Base-by-base conservation (phyloP, 2,888 invertebrate genomes). In the Platycheirus rosarum region DNA sequence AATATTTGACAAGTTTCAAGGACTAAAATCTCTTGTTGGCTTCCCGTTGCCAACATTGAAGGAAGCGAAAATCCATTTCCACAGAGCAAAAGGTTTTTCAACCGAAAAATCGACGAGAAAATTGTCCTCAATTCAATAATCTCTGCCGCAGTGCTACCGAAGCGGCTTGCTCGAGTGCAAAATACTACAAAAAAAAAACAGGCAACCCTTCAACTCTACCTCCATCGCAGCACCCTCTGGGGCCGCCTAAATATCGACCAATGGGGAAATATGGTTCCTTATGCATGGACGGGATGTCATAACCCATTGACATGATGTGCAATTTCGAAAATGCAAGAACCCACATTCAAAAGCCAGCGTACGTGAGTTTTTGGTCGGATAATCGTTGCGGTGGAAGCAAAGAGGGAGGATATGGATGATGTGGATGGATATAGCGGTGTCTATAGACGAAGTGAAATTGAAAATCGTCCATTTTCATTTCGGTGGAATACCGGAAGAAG, bases 221-320 rank as follows among this genome's bases (percentile, higher is more conserved):
- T 14, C 5, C 20, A 37, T 7, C n/a, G 1, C 35, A 44, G 1
- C 3, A 14, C 13, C 44, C 35, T 37, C 53, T 29, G 2, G 7
- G 2, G 14, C 9, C 2, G 13, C 1, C 18, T 42, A 16, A 23
- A 13, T 53, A 74, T 49, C 48, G 18, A 51, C n/a, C 48, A 44
- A 16, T 32, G 48, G 13, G 35, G 11, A 71, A 77, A 75, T 73
- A 42, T 60, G 42, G 57, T 48, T 82, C 37, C 29, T 77, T 68
- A 82, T 77, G 82, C 82, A 82, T 77, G 77, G 62, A 51, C 77
- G 51, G 55, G 44, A 82, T 82, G 82, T 77, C 82, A 77, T 77
- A 82, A 77, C 82, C 82, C 71, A 77, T 76, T 73, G 82, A 77
- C 68, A 73, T 82, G 82, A 71, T 68, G 71, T 73, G 71, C 77